Base-by-base conservation (phyloP, 2,888 invertebrate genomes). In the Hydroisotoma schaefferi region DNA sequence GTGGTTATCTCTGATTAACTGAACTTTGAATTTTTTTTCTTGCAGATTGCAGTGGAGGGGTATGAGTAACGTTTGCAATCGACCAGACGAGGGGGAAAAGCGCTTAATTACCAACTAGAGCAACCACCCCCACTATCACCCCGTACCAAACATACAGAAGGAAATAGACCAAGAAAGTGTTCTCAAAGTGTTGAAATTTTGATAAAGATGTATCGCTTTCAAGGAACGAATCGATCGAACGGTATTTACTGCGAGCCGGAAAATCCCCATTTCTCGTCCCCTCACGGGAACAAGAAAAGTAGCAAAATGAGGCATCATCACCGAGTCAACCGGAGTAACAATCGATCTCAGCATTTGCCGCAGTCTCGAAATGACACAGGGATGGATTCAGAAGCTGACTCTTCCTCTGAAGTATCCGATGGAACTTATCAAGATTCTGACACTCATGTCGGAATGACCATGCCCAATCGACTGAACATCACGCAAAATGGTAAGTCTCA, bases 161-260 rank as follows among this genome's bases (percentile, higher is more conserved):
- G n/a, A n/a, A n/a, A n/a, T n/a, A n/a, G 25, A 57, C 15, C 23
- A 28, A 55, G 55, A 46, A 47, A 43, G 52, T 23, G 22, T n/a
- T n/a, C n/a, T n/a, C n/a, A 55, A 29, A 55, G 46, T 46, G 46
- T 46, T 6, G 46, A 46, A 22, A 46, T 46, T n/a, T 46, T 46
- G 46, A 46, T 28, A 49, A 62, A 56, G 38, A 72, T 72, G 72
- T 72, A 72, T 69, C 72, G 68, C 55, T 72, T 68, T 60, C 69
- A 70, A 67, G 67, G 69, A 47, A 70, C 63, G 20, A 70, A 65
- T 55, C 67, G 72, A 63, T 70, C 70, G 52, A 72, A 72, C 59
- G 72, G 72, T 57, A 70, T 72, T 60, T 72, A 72, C 61, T 63
- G 63, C 56, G 72, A 72, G 65, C 72, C 72, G 43, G 72, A 72